A percentile compares a stretch with the other conserved stretches of the same genome.
Conservation (phyloP, 2,888 invertebrate species). For the Blastobasis adustella region DNA sequence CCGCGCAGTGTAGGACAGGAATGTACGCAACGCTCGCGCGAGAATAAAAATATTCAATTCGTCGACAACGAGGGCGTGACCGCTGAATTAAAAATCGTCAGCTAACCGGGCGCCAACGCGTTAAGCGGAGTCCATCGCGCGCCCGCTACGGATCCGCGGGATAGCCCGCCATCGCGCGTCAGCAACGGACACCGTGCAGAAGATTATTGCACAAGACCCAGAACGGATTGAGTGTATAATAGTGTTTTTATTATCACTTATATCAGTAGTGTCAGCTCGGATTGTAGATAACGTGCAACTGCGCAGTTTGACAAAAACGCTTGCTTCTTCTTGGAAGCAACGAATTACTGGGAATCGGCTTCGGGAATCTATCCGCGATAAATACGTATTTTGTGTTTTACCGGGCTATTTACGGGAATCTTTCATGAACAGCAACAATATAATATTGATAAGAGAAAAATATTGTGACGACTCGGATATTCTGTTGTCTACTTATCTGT, state of each 20-base stretch:
- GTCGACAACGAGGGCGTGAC: slow-evolving; percentile 27
- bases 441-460: too few species aligned
- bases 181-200: slow-evolving; percentile 23
- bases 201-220: slow-evolving; percentile 21
- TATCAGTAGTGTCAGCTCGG: slow-evolving; percentile 47
- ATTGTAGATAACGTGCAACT: slow-evolving; percentile 55
- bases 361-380: not conserved
- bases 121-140: slow-evolving; percentile 11
- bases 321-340: slow-evolving; percentile 23
- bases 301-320: slow-evolving; percentile 53
- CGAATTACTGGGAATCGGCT: not conserved
- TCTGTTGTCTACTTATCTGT: too few species aligned
- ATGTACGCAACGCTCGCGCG: not conserved
- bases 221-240: slow-evolving; percentile 25
- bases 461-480: too few species aligned
- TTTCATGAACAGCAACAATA: too few species aligned
- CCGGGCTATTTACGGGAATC: too few species aligned
- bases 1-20: too few species aligned
- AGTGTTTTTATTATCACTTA: slow-evolving; percentile 56
- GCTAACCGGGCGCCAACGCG: slow-evolving; percentile 23
- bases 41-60: slow-evolving; percentile 3
- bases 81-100: slow-evolving; percentile 18
- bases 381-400: too few species aligned
- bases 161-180: slow-evolving; percentile 15
- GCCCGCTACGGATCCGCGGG: not conserved